phyloP scores from a whole-genome alignment of 2,888 invertebrate genomes.

The Rhodophaea formosa region DNA sequence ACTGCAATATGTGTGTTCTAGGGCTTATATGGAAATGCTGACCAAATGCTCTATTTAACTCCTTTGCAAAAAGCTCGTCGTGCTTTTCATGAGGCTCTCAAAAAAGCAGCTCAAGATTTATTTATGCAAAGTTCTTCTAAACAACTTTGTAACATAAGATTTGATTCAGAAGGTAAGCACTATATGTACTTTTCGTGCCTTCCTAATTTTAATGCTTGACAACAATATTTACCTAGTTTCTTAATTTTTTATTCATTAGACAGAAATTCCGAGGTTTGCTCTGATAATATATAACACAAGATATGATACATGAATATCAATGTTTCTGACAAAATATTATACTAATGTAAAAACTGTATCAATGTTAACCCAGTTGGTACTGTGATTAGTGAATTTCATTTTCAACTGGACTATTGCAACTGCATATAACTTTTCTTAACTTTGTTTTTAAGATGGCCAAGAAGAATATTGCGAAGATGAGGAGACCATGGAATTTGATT shows the following conservation, averaged over 20 bases:
- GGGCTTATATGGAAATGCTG: slow-evolving; percentile 47
- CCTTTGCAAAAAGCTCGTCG: slow-evolving; percentile 73
- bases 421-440: background rate
- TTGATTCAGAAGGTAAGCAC: slow-evolving; percentile 51
- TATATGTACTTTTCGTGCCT: background rate
- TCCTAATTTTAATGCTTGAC: background rate
- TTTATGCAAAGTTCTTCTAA: slow-evolving; percentile 54
- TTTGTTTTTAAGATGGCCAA: slow-evolving; percentile 46
- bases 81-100: slow-evolving; percentile 63
- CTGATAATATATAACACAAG: no score
- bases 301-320: no score
- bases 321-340: no score
- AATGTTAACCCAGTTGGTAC: no score
- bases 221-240: no score
- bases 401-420: no score
- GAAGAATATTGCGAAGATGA: slow-evolving; percentile 63
- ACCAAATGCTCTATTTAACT: slow-evolving; percentile 55
- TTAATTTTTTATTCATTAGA: no score
- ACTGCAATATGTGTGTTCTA: slow-evolving; percentile 28
- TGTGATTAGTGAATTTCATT: no score
- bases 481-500: slow-evolving; percentile 61
- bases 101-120: slow-evolving; percentile 66
- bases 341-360: no score
- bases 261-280: no score
- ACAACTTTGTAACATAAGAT: slow-evolving; percentile 37